Conservation (phyloP, 2,797 vertebrate genomes). For the Sternarchorhynchus goeldii region DNA sequence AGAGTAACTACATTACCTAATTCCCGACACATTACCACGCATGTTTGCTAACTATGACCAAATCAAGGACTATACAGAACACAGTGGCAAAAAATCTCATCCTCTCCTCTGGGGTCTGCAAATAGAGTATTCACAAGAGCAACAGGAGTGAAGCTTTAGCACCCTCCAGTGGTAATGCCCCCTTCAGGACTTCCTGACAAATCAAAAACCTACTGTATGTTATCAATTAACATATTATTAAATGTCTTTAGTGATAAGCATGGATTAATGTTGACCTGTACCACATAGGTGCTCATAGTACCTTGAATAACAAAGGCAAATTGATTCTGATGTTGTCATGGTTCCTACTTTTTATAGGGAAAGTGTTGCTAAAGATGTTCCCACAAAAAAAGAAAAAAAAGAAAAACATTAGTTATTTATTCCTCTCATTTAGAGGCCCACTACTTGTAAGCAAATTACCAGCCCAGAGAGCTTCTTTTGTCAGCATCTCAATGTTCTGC, state of each 20-base stretch:
- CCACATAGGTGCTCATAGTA: neutral
- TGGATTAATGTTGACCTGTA: neutral
- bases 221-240: neutral
- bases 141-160: constrained; percentile 35
- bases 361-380: too few relatives aligned
- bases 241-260: neutral
- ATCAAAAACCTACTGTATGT: neutral
- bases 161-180: constrained; percentile 44
- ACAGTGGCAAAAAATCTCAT: too few relatives aligned
- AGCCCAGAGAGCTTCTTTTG: neutral
- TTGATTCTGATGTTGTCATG: too few relatives aligned
- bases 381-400: too few relatives aligned
- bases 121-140: neutral
- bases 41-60: neutral
- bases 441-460: neutral
- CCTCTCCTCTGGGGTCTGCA: neutral
- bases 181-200: neutral
- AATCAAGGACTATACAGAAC: neutral
- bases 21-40: too few relatives aligned
- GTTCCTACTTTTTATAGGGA: too few relatives aligned
- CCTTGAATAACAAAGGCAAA: neutral
- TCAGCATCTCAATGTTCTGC: neutral
- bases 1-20: neutral
- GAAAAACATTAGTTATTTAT: too few relatives aligned
- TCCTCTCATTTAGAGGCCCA: neutral